Evolutionary conservation across 2,888 invertebrate genomes (phyloP).

Genomic region (Homarus gammarus): DNA sequence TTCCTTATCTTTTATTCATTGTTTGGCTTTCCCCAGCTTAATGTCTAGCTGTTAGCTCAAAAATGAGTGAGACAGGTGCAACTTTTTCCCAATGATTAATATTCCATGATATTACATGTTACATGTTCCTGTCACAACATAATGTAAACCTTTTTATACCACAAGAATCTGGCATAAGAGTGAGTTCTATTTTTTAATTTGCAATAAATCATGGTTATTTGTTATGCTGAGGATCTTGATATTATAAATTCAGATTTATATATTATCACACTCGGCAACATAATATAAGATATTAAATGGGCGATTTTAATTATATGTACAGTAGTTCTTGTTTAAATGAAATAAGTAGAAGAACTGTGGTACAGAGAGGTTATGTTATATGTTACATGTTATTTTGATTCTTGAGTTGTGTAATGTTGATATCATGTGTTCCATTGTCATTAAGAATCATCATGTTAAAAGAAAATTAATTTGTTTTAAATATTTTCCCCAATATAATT

Average conservation of each 20-base stretch:
- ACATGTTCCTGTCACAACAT: neutral
- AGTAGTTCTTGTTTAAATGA: too few species aligned
- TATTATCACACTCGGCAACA: too few species aligned
- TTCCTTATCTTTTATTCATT: neutral
- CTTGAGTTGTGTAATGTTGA: neutral
- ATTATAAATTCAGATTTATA: too few species aligned
- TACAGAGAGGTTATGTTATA: neutral
- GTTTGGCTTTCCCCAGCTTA: neutral
- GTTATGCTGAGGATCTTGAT: too few species aligned
- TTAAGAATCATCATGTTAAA: neutral
- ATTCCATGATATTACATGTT: neutral
- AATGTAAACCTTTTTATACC: neutral
- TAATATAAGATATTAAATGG: too few species aligned
- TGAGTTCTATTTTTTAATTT: too few species aligned
- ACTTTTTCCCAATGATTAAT: neutral
- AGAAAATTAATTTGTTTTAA: too few species aligned
- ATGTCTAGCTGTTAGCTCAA: neutral
- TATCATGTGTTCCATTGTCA: neutral
- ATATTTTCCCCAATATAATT: too few species aligned
- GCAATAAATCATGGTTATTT: too few species aligned
- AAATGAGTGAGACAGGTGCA: neutral
- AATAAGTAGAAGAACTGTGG: too few species aligned
- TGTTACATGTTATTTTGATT: neutral
- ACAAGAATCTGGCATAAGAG: neutral
- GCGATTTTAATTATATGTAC: too few species aligned